Percentiles rank a stretch among this genome's conserved stretches.
phyloP scores from a whole-genome alignment of 2,113 vertebrate genomes.

The Brachypteracias leptosomus region DNA sequence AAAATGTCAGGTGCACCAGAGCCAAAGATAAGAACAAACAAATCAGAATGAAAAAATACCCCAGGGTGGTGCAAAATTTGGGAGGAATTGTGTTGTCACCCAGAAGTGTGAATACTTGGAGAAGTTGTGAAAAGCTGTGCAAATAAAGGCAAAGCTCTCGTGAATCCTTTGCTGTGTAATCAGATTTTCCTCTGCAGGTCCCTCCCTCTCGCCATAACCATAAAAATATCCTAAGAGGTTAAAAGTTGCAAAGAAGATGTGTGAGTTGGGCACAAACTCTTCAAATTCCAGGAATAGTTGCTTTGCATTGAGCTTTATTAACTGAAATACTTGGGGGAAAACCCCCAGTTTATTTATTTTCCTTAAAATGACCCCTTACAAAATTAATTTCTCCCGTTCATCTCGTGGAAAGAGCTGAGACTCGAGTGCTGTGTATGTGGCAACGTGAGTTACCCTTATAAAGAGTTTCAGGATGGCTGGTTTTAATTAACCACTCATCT shows the following conservation, averaged over 20 bases:
- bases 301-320: not conserved
- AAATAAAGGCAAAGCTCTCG: not conserved
- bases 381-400: not conserved
- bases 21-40: not conserved
- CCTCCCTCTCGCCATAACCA: not conserved
- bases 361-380: no score
- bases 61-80: not conserved
- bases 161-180: not conserved
- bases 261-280: not conserved
- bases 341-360: not conserved
- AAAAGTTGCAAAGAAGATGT: not conserved
- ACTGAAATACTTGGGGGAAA: not conserved
- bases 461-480: not conserved
- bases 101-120: not conserved
- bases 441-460: no score
- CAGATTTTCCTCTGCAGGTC: not conserved
- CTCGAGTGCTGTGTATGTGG: not conserved
- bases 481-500: not conserved
- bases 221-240: not conserved
- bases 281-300: not conserved
- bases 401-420: not conserved
- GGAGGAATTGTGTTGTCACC: not conserved
- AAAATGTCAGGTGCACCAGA: not conserved
- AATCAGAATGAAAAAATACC: not conserved
- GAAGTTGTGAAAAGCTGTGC: not conserved